Base-by-base conservation (phyloP, 2,888 invertebrate genomes). In the Melieria omissa region DNA sequence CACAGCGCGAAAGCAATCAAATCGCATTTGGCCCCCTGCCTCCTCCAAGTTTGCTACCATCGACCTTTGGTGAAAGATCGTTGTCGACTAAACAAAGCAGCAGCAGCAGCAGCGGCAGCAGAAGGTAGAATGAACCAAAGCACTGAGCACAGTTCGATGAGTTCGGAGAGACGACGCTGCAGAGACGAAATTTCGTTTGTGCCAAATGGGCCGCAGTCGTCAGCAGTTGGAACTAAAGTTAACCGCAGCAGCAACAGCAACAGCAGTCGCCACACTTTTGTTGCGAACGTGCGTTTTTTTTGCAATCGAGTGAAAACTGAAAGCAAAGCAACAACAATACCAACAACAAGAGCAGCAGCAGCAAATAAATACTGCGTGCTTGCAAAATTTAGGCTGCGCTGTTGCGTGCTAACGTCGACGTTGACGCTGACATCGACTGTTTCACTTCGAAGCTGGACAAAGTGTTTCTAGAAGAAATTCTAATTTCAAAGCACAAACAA, bases 201-300 rank as follows among this genome's bases (percentile, higher is more conserved):
- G 29, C 29, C 29, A 29, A 29, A 29, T 29, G 29, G 29, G 29
- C 29, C 29, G 29, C 29, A 52, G 14, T 14, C 10, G 12, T 1
- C 9, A 52, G 10, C 52, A 52, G 52, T 9, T 8, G 49, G 49
- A 8, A 49, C 12, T 49, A 49, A 12, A 12, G 12, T 10, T 49
- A 49, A 12, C 49, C 8, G 12, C 49, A 49, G 12, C 12, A 8
- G 12, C 49, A 12, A 49, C 49, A 49, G 12, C 49, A 49, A 49
- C 62, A 62, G 29, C 62, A 44, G 47, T 29, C 10, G 12, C 5
- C 45, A 10, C 10, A 29, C 46, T 10, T 14, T 45, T 45, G 47
- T 1, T 63, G 63, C 47, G 46, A n/a, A 46, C 45, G 46, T 63
- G 63, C 63, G 63, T 29, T 29, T 29, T 29, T 29, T 63, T 63